A percentile compares a stretch with the other conserved stretches of the same genome.
These are phyloP conservation scores for Coptodon rendalli DNA, from an alignment of 2,113 vertebrate species.

Conservation along the genomic window DNA sequence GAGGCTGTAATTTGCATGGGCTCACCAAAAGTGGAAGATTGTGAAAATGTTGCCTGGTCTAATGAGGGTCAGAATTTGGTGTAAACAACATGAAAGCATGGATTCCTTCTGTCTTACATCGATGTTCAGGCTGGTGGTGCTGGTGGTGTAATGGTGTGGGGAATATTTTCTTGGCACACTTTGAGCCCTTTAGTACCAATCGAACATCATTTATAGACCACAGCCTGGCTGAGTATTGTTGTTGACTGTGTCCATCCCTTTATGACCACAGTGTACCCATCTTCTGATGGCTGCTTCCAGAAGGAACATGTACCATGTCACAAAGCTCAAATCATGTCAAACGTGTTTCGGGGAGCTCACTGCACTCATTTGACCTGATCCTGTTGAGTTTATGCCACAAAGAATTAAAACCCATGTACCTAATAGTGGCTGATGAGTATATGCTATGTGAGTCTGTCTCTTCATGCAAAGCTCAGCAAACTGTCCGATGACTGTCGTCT, in stretches of 20 bases:
- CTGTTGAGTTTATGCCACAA: background rate
- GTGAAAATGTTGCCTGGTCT: background rate
- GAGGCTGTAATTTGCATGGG: background rate
- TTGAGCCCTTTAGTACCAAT: background rate
- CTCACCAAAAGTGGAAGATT: background rate
- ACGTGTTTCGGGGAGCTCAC: background rate
- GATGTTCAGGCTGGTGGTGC: background rate
- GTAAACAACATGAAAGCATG: background rate
- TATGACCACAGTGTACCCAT: background rate
- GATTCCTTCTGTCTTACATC: accelerated
- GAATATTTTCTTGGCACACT: background rate
- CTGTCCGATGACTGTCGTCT: background rate
- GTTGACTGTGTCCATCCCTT: background rate
- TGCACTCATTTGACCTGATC: background rate
- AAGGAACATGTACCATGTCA: background rate
- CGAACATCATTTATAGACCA: background rate
- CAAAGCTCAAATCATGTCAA: background rate
- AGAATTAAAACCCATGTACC: background rate
- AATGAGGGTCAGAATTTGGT: background rate
- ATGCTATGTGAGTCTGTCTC: background rate
- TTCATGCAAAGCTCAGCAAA: background rate
- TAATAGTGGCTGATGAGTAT: background rate
- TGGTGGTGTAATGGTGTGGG: background rate
- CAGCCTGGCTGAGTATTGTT: background rate
- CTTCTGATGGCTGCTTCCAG: background rate